Evolutionary conservation across 2,113 vertebrate species (phyloP).

Genomic region (Orycteropus afer): DNA sequence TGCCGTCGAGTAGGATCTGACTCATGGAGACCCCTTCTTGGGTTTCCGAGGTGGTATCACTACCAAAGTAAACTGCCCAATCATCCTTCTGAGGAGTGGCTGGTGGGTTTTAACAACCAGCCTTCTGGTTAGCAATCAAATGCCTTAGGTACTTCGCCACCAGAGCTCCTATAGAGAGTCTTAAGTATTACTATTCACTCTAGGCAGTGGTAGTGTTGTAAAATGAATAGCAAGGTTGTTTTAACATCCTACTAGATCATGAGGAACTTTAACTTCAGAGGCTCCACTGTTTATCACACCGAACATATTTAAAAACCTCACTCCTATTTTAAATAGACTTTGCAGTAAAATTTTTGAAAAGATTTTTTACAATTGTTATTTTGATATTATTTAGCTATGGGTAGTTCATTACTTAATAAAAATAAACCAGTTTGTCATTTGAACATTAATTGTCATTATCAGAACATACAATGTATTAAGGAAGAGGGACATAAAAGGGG

Average conservation of each 20-base stretch:
- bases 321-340: neutral
- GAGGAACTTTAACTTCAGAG: neutral
- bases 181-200: slow-evolving; percentile 1
- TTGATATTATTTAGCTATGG: slow-evolving; percentile 43
- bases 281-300: neutral
- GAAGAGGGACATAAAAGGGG: neutral
- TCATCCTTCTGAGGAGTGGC: no score
- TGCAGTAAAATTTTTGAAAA: neutral
- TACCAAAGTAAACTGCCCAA: no score
- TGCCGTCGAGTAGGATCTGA: no score
- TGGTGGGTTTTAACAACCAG: no score
- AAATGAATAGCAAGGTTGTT: neutral
- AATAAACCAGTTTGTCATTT: neutral
- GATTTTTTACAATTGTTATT: neutral
- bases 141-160: no score
- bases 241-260: neutral
- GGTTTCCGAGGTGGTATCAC: no score
- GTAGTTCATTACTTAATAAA: slow-evolving; percentile 13
- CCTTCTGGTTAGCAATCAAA: no score
- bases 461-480: neutral
- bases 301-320: neutral
- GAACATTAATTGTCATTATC: slow-evolving; percentile 1
- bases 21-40: no score
- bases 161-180: no score
- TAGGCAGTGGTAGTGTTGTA: neutral